A percentile compares a stretch with the other conserved stretches of the same genome.
These are phyloP conservation scores for Mirounga angustirostris DNA, from an alignment of 2,113 vertebrate species.

Conservation along the genomic window DNA sequence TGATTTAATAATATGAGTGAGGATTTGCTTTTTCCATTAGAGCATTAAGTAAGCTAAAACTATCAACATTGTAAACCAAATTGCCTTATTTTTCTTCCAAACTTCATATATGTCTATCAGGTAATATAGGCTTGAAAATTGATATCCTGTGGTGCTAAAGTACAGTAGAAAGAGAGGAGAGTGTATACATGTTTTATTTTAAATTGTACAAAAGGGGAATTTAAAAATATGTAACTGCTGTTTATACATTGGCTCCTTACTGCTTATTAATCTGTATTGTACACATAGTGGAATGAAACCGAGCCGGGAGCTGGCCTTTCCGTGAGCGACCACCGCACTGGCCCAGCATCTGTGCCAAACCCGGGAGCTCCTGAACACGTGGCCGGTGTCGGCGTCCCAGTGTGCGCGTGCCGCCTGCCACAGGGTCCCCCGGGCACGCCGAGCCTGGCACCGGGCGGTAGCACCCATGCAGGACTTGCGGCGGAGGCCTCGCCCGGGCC, in stretches of 20 bases:
- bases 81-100: constrained; percentile 96
- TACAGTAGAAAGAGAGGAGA: constrained; percentile 91
- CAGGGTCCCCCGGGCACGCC: not conserved
- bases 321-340: constrained; percentile 68
- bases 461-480: constrained; percentile 48
- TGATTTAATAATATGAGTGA: constrained; percentile 86
- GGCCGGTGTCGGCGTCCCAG: not conserved
- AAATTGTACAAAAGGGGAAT: constrained; percentile 93
- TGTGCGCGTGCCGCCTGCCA: constrained; percentile 20
- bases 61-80: constrained; percentile 94
- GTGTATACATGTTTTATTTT: constrained; percentile 95
- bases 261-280: constrained; percentile 94
- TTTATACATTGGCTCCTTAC: constrained; percentile 94
- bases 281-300: constrained; percentile 89
- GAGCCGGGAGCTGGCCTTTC: constrained; percentile 85
- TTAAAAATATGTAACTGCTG: constrained; percentile 93
- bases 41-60: constrained; percentile 91
- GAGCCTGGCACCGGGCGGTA: constrained; percentile 59
- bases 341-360: constrained; percentile 79
- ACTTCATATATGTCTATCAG: constrained; percentile 94
- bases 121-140: constrained; percentile 95
- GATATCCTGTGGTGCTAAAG: constrained; percentile 98
- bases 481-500: constrained; percentile 61
- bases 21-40: constrained; percentile 90
- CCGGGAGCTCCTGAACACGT: constrained; percentile 65